Percentiles rank a stretch among this genome's conserved stretches.
Evolutionary conservation across 2,888 invertebrate genomes (phyloP).

Genomic region (Hypomecis punctinalis): DNA sequence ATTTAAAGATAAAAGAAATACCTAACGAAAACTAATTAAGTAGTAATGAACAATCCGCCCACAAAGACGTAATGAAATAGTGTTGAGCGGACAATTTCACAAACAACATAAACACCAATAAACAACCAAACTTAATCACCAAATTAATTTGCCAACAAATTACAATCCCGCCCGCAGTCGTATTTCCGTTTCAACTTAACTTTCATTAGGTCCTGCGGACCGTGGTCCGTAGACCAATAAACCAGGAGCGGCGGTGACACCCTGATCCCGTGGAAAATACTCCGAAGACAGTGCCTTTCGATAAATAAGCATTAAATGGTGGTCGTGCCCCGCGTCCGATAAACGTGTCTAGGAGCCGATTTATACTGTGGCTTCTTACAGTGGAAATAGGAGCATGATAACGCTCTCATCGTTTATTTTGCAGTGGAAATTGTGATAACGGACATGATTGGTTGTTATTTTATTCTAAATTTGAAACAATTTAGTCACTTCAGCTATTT

Average conservation of each 20-base stretch:
- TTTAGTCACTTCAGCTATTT: too few species aligned
- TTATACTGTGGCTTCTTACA: constrained; percentile 40
- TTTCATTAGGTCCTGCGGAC: constrained; percentile 43
- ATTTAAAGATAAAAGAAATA: too few species aligned
- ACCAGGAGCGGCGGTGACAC: constrained; percentile 68
- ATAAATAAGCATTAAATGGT: constrained; percentile 82
- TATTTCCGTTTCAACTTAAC: constrained; percentile 40
- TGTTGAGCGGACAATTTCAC: background rate
- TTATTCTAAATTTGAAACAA: too few species aligned
- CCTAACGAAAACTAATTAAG: too few species aligned
- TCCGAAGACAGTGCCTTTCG: constrained; percentile 71
- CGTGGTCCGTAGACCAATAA: constrained; percentile 55
- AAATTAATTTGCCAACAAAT: constrained; percentile 13
- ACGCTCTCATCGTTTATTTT: constrained; percentile 10
- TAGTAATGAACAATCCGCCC: too few species aligned
- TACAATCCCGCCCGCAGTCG: background rate
- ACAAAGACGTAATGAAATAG: too few species aligned
- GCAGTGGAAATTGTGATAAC: background rate
- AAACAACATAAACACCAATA: background rate
- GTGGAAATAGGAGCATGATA: constrained; percentile 21
- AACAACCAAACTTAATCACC: constrained; percentile 11
- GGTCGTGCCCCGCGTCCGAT: constrained; percentile 55
- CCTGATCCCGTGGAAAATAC: constrained; percentile 73
- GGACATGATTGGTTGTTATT: too few species aligned
- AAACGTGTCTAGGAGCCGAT: constrained; percentile 54